Percentiles rank a stretch among this genome's conserved stretches.
These are phyloP conservation scores for Dasypogon diadema DNA, from an alignment of 2,888 invertebrate species.

Conservation along the genomic window DNA sequence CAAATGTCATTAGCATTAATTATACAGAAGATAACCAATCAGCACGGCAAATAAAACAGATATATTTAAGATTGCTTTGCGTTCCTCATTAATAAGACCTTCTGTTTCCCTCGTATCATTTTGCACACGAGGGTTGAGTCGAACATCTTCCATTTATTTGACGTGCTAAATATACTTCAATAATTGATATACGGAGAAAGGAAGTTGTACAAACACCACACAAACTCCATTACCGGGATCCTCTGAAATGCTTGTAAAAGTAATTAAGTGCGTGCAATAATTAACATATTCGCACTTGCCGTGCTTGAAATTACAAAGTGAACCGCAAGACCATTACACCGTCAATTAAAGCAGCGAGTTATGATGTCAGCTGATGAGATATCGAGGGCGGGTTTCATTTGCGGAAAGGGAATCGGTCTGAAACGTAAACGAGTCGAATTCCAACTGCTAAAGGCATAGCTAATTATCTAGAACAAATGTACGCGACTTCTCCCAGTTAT, in stretches of 20 bases:
- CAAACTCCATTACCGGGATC: not conserved
- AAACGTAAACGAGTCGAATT: constrained; percentile 36
- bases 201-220: not conserved
- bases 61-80: no score
- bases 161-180: not conserved
- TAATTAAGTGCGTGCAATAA: constrained; percentile 52
- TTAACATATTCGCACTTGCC: constrained; percentile 45
- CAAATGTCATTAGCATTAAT: no score
- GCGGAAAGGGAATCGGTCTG: constrained; percentile 21
- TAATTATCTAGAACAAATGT: constrained; percentile 52
- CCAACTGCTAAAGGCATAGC: constrained; percentile 30
- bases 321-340: constrained; percentile 51
- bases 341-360: constrained; percentile 49
- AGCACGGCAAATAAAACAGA: no score
- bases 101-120: no score
- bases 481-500: constrained; percentile 29
- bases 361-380: constrained; percentile 49
- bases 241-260: constrained; percentile 5
- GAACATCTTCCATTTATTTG: not conserved
- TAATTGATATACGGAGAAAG: not conserved
- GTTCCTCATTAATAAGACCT: no score
- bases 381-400: not conserved
- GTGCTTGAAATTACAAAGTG: constrained; percentile 36
- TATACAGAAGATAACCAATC: no score
- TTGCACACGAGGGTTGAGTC: no score